A percentile compares a stretch with the other conserved stretches of the same genome.
Conservation (phyloP, 2,888 invertebrate genomes). For the Acleris laterana region DNA sequence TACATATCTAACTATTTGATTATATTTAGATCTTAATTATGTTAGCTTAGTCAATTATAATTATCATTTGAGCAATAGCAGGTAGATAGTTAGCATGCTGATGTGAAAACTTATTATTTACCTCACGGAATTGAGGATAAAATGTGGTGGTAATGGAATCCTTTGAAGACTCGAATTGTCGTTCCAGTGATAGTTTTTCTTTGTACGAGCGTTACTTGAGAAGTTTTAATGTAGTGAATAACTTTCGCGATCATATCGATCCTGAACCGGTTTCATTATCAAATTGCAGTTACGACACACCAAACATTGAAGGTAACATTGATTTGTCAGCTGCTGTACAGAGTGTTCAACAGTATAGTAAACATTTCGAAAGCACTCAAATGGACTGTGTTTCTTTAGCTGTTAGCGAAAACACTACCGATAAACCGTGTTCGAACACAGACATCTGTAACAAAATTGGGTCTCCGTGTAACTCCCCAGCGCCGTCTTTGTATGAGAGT, state of each 20-base stretch:
- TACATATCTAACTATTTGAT: conserved; percentile 11
- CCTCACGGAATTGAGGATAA: conserved; percentile 39
- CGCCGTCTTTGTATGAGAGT: conserved; percentile 59
- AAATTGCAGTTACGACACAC: conserved; percentile 58
- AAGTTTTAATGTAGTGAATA: conserved; percentile 74
- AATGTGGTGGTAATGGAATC: conserved; percentile 78
- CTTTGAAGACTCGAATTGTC: conserved; percentile 76
- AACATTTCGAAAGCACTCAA: conserved; percentile 58
- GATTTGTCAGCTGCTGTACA: conserved; percentile 63
- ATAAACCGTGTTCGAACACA: conserved; percentile 58
- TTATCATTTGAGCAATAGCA: background rate
- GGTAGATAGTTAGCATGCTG: background rate
- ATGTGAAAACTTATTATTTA: conserved; percentile 15
- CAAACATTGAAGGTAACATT: conserved; percentile 66
- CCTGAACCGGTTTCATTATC: conserved; percentile 48
- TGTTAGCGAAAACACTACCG: conserved; percentile 51
- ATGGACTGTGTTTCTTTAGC: conserved; percentile 52
- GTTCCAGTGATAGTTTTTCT: conserved; percentile 78
- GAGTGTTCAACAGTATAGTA: conserved; percentile 52
- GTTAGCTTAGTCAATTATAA: background rate
- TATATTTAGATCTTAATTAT: background rate
- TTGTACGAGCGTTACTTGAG: conserved; percentile 76
- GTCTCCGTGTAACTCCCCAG: conserved; percentile 61
- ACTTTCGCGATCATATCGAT: conserved; percentile 54
- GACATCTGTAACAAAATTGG: conserved; percentile 60